phyloP scores from a whole-genome alignment of 1,140 invertebrate species.

The Drosophila punjabiensis region DNA sequence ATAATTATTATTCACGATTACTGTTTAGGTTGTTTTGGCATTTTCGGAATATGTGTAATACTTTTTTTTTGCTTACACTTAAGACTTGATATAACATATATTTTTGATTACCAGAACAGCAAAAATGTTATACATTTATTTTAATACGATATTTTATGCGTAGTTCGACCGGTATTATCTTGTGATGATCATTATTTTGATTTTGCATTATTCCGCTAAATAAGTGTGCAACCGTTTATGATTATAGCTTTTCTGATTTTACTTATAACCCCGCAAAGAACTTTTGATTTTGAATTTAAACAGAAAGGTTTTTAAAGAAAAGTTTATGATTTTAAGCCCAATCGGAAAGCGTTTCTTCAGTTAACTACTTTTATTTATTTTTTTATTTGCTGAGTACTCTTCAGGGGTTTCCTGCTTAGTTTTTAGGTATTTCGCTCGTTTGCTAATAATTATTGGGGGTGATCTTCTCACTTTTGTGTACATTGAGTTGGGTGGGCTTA shows the following conservation, averaged over 20 bases:
- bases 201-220: conserved; percentile 4
- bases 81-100: conserved; percentile 58
- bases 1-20: conserved; percentile 40
- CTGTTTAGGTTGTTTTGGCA: conserved; percentile 52
- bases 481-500: conserved; percentile 52
- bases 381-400: conserved; percentile 19
- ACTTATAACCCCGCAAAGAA: conserved; percentile 8
- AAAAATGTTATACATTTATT: conserved; percentile 43
- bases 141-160: conserved; percentile 27
- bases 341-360: not conserved
- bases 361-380: conserved; percentile 20
- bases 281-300: conserved; percentile 18
- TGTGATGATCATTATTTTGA: conserved; percentile 16
- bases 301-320: not conserved
- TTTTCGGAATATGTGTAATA: conserved; percentile 60
- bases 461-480: conserved; percentile 32
- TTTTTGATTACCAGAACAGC: conserved; percentile 52
- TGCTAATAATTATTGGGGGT: conserved; percentile 20
- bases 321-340: not conserved
- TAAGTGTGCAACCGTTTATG: conserved; percentile 9
- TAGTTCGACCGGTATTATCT: conserved; percentile 2
- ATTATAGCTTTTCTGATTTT: conserved; percentile 23
- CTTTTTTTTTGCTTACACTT: conserved; percentile 48
- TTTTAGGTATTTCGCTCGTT: conserved; percentile 3
- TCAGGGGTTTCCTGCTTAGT: conserved; percentile 5